Evolutionary conservation across 2,797 vertebrate genomes (phyloP), one percentile per base, ranked within the genome.

Genomic region (Lagodon rhomboides): DNA sequence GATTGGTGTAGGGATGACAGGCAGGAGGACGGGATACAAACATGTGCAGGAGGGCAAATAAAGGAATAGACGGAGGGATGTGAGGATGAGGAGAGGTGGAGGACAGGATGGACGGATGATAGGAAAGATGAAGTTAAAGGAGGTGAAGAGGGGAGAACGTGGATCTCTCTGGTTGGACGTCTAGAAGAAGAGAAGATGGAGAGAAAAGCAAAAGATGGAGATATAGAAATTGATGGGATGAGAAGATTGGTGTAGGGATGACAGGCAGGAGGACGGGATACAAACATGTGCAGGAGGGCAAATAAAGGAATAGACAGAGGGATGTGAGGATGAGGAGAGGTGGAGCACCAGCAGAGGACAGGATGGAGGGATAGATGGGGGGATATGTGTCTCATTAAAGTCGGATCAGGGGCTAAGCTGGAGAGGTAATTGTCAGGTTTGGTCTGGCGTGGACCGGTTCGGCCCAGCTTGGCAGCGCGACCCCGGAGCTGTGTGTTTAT

Each of bases 321-420:
- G 15, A 30, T 16, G 15, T 55, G 54, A 49, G 4, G 13, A 49
- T 1, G 18, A 3, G 51, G 25, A 62, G 43, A 55, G 27, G 1
- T 47, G 6, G 23, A 25, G 58, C 43, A 38, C 23, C 30, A 22
- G 46, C 0, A 50, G 49, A 78, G 65, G 44, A 54, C 34, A 66
- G 20, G 64, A 55, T n/a, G 38, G 69, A 76, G 55, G 54, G 41
- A 61, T 13, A 15, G 62, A 61, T 11, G 49, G 15, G n/a, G n/a
- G 54, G 75, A 64, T 69, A 67, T 1, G 6, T 5, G 65, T 62
- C 41, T 83, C 68, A 65, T 85, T 75, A 68, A 60, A 58, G 69
- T 3, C 20, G 77, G 85, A 79, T 84, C 72, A 77, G 60, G 59
- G 23, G 56, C 55, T 75, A 46, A 85, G 60, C 77, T 62, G 55